These are phyloP conservation scores for Mungos mungo DNA, from an alignment of 2,113 vertebrate genomes.

Conservation along the genomic window DNA sequence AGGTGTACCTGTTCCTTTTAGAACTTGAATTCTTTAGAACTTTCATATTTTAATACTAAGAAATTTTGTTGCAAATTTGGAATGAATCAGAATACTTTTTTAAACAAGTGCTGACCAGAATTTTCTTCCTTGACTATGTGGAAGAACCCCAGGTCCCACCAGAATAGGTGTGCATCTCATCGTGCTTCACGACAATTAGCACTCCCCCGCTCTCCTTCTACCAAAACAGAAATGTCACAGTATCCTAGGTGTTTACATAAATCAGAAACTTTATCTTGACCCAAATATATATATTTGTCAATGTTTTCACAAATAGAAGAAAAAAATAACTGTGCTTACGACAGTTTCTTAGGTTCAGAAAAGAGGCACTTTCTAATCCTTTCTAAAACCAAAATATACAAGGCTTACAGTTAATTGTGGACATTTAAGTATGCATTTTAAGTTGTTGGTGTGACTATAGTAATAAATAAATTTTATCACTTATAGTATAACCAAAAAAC, in stretches of 20 bases:
- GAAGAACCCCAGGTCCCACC: background rate
- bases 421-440: conserved; percentile 57
- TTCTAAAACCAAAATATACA: conserved; percentile 17
- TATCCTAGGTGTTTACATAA: background rate
- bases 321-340: background rate
- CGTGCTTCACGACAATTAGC: background rate
- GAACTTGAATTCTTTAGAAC: background rate
- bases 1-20: background rate
- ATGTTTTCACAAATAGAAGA: background rate
- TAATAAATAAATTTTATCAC: conserved; percentile 59
- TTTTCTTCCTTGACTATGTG: background rate
- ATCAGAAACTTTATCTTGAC: conserved; percentile 43
- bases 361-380: background rate
- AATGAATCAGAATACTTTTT: background rate
- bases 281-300: conserved; percentile 19
- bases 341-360: background rate
- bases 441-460: conserved; percentile 7
- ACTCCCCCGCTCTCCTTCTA: background rate
- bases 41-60: conserved; percentile 25
- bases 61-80: conserved; percentile 23
- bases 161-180: background rate
- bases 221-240: background rate
- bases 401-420: conserved; percentile 39
- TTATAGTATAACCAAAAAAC: conserved; percentile 39
- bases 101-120: background rate